Percentiles rank a stretch among this genome's conserved stretches.
These are phyloP conservation scores for Lepidocolaptes lacrymiger DNA, from an alignment of 2,797 vertebrate genomes.

Conservation along the genomic window DNA sequence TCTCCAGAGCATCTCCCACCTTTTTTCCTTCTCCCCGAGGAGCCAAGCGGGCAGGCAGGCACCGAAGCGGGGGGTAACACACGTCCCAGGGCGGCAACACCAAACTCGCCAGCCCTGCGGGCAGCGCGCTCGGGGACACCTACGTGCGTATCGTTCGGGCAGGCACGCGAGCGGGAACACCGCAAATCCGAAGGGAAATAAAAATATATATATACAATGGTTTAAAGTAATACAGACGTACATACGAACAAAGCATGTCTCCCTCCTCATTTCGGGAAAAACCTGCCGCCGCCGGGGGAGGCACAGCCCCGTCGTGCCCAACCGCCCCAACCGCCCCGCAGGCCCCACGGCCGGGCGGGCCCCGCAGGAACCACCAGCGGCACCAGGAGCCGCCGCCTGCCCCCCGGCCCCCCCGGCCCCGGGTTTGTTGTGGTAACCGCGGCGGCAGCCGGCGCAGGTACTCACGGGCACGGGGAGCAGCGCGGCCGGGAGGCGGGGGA, in stretches of 20 bases:
- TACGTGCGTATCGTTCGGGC: background rate
- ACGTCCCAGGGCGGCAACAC: accelerated
- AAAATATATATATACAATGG: background rate
- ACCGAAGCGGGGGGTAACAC: accelerated
- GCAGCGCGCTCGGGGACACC: background rate
- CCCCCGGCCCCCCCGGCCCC: no score
- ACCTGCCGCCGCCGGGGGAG: background rate
- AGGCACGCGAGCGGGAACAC: background rate
- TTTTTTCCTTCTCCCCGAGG: background rate
- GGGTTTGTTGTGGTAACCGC: constrained; percentile 13
- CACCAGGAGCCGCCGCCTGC: background rate
- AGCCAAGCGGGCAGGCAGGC: background rate
- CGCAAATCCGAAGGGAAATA: background rate
- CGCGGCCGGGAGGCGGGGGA: no score
- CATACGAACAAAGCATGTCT: background rate
- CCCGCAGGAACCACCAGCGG: background rate
- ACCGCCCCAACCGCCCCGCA: background rate
- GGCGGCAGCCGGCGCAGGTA: background rate
- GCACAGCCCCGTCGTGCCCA: background rate
- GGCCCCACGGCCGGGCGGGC: no score
- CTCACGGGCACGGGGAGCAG: background rate
- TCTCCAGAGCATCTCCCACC: background rate
- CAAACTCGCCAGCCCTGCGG: background rate
- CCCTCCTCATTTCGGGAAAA: background rate
- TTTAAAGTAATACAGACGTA: background rate